Percentiles rank a stretch among this genome's conserved stretches.
These are phyloP conservation scores for Ifrita kowaldi DNA, from an alignment of 2,113 vertebrate species.

Conservation along the genomic window DNA sequence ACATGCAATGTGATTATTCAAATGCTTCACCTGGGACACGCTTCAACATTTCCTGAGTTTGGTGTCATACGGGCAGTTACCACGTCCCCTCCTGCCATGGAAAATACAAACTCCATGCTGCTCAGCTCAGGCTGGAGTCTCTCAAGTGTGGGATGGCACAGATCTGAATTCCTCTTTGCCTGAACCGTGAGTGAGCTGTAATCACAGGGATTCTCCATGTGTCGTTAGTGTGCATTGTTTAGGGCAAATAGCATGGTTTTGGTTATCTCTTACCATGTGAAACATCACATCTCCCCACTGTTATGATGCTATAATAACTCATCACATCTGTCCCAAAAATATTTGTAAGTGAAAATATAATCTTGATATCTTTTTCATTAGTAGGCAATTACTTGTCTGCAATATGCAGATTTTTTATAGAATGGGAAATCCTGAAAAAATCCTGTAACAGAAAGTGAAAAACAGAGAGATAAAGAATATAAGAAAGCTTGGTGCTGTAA, in stretches of 20 bases:
- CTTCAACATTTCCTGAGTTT: not conserved
- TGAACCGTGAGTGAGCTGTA: accelerated
- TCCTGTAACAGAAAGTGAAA: not conserved
- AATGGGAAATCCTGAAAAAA: not conserved
- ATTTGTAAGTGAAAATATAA: not conserved
- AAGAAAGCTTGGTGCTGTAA: not conserved
- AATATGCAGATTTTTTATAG: not conserved
- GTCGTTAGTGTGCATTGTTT: not conserved
- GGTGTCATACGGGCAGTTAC: not conserved
- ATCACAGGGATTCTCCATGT: not conserved
- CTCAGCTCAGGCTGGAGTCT: not conserved
- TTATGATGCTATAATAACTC: not conserved
- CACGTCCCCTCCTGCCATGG: accelerated
- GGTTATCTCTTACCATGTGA: not conserved
- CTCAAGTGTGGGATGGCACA: not conserved
- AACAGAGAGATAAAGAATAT: not conserved
- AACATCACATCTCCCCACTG: not conserved
- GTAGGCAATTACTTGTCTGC: not conserved
- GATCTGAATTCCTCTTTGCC: not conserved
- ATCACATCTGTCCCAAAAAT: not conserved
- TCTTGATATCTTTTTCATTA: not conserved
- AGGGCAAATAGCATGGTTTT: not conserved
- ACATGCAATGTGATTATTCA: not conserved
- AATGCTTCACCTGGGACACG: not conserved
- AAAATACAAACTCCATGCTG: not conserved